Evolutionary conservation across 1,140 invertebrate species (phyloP).

Genomic region (Tetragonula clypearis): DNA sequence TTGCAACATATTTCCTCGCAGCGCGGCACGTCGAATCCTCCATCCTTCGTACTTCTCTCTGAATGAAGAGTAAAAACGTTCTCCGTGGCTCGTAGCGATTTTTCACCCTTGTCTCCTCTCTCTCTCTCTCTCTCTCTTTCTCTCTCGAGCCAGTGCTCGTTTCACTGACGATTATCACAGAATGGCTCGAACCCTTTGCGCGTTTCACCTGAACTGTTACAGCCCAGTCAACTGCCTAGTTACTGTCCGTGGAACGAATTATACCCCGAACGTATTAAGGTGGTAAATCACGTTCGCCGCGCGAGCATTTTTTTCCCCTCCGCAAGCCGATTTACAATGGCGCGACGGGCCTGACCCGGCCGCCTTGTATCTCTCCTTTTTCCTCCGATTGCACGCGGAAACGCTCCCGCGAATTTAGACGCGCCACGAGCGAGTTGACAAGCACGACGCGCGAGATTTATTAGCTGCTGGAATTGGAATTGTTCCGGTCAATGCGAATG

Average conservation of each 20-base stretch:
- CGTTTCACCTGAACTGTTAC: conserved; percentile 39
- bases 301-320: not conserved
- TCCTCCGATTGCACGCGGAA: not conserved
- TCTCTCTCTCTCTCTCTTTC: too few species aligned
- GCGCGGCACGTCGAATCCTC: conserved; percentile 5
- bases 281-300: conserved; percentile 36
- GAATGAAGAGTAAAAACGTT: not conserved
- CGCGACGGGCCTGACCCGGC: not conserved
- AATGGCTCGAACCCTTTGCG: conserved; percentile 16
- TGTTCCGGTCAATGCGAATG: not conserved
- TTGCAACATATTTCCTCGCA: not conserved
- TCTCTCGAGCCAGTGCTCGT: not conserved
- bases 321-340: not conserved
- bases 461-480: not conserved
- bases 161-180: conserved; percentile 27
- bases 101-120: not conserved
- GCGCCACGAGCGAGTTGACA: not conserved
- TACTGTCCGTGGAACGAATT: conserved; percentile 43
- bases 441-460: not conserved
- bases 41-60: not conserved
- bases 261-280: conserved; percentile 15
- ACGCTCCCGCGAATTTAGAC: not conserved
- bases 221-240: conserved; percentile 18
- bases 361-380: not conserved
- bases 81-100: not conserved